Conservation (phyloP, 2,113 vertebrate species). For the Takifugu flavidus region DNA sequence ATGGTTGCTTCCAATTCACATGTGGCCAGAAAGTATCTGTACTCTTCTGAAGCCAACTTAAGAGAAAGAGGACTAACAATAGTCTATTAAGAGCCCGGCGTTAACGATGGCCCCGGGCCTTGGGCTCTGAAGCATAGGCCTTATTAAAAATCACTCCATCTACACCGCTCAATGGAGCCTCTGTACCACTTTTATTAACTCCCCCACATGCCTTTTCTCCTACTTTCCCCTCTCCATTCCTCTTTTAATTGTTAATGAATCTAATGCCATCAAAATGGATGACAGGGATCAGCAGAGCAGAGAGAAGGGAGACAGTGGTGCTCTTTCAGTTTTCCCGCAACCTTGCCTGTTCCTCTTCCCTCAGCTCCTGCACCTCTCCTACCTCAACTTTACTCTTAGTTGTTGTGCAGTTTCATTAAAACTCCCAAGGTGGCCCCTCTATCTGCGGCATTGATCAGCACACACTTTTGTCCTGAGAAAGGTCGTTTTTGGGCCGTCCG, state of each 20-base stretch:
- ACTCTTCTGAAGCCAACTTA: slow-evolving; percentile 57
- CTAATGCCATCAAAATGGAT: slow-evolving; percentile 78
- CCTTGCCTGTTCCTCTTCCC: slow-evolving; percentile 42
- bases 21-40: slow-evolving; percentile 32
- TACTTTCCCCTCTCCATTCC: slow-evolving; percentile 51
- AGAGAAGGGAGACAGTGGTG: slow-evolving; percentile 66
- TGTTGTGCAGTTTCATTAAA: slow-evolving; percentile 68
- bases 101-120: slow-evolving; percentile 65
- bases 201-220: slow-evolving; percentile 43
- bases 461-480: slow-evolving; percentile 19
- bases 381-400: slow-evolving; percentile 44
- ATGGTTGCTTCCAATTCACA: slow-evolving; percentile 40
- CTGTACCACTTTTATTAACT: slow-evolving; percentile 77
- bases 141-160: slow-evolving; percentile 80
- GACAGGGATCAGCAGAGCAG: slow-evolving; percentile 77
- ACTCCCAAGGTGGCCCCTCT: slow-evolving; percentile 63
- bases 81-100: slow-evolving; percentile 66
- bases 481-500: slow-evolving; percentile 23
- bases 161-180: slow-evolving; percentile 76
- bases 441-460: slow-evolving; percentile 58
- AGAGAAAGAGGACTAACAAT: slow-evolving; percentile 64
- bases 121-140: slow-evolving; percentile 60
- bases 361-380: slow-evolving; percentile 43
- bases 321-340: slow-evolving; percentile 55
- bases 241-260: slow-evolving; percentile 81